Percentiles rank a stretch among this genome's conserved stretches.
phyloP scores from a whole-genome alignment of 2,113 vertebrate species.

The Dolichotis patagonum region DNA sequence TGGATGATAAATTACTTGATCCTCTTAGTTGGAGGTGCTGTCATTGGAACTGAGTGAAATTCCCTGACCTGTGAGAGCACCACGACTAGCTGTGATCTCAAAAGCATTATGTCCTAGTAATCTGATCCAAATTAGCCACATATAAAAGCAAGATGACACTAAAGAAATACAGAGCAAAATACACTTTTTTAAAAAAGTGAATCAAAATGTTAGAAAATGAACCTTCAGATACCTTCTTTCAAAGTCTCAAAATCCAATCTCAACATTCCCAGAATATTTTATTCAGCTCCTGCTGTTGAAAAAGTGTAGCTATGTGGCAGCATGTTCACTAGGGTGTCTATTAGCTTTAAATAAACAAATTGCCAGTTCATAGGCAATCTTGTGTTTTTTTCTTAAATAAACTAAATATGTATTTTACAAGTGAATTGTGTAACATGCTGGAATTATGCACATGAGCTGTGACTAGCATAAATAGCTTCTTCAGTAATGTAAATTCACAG shows the following conservation, averaged over 20 bases:
- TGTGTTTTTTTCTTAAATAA: slow-evolving; percentile 63
- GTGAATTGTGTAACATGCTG: slow-evolving; percentile 15
- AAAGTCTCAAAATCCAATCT: background rate
- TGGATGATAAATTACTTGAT: background rate
- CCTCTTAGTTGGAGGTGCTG: background rate
- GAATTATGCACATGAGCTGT: background rate
- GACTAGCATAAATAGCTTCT: slow-evolving; percentile 35
- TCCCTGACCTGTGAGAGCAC: background rate
- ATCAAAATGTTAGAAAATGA: background rate
- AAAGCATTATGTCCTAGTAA: background rate
- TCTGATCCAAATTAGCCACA: background rate
- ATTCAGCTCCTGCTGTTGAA: slow-evolving; percentile 49
- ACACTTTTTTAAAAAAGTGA: background rate
- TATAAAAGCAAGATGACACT: background rate
- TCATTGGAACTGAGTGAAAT: background rate
- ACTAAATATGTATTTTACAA: slow-evolving; percentile 31
- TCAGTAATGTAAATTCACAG: background rate
- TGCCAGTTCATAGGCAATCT: background rate
- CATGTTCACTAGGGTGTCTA: background rate
- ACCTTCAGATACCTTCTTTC: background rate
- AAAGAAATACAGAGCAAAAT: background rate
- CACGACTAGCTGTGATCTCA: background rate
- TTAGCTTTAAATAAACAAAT: slow-evolving; percentile 42
- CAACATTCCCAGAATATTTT: background rate
- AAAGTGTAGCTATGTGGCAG: background rate